phyloP scores from a whole-genome alignment of 2,797 vertebrate species.

The Pseudotriccus pelzelni region DNA sequence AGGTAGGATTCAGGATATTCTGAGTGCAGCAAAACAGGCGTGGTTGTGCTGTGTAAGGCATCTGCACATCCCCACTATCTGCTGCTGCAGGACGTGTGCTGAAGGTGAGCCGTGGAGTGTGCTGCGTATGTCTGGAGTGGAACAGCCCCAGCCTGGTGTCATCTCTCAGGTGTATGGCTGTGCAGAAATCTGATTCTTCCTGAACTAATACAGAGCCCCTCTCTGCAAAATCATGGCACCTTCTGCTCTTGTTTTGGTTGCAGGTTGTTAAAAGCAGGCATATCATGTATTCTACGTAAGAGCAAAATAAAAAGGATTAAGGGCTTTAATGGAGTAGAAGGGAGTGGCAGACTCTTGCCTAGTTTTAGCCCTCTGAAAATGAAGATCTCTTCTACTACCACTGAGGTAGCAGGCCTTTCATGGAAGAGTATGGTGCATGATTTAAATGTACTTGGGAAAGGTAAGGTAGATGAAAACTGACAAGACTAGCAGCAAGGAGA shows the following conservation, averaged over 20 bases:
- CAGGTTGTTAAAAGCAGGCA: neutral
- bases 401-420: neutral
- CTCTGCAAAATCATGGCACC: neutral
- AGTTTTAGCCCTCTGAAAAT: neutral
- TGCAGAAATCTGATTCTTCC: neutral
- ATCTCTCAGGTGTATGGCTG: neutral
- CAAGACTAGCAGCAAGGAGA: neutral
- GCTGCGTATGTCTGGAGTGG: neutral
- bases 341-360: neutral
- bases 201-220: neutral
- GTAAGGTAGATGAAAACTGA: neutral
- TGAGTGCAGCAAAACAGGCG: neutral
- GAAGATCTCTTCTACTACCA: neutral
- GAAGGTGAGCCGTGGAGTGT: neutral
- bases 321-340: neutral
- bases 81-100: neutral
- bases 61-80: neutral
- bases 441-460: neutral
- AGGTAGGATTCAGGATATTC: neutral
- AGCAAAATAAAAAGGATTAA: neutral
- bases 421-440: neutral
- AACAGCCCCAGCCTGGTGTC: neutral
- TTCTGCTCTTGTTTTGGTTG: neutral
- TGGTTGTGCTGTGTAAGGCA: neutral
- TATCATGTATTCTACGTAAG: fast-evolving